Conservation (phyloP, 2,888 invertebrate genomes). For the Anagyrus pseudococci region DNA sequence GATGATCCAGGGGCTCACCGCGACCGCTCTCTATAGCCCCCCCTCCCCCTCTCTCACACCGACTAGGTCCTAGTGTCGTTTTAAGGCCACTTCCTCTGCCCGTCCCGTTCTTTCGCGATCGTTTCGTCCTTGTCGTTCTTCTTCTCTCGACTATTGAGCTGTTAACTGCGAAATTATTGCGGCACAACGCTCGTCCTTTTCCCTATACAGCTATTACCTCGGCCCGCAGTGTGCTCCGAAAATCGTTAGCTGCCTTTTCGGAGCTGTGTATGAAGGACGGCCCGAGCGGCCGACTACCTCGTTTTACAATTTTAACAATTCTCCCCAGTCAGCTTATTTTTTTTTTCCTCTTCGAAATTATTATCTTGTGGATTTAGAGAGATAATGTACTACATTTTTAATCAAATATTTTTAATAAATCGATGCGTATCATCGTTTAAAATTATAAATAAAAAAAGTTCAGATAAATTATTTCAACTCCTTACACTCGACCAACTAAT, state of each 20-base stretch:
- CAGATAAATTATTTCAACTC: too few relatives aligned
- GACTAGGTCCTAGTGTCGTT: conserved; percentile 5
- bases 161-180: conserved; percentile 41
- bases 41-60: neutral
- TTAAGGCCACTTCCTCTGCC: conserved; percentile 29
- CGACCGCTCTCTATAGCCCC: neutral
- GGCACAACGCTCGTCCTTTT: conserved; percentile 32
- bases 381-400: too few relatives aligned
- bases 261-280: conserved; percentile 18
- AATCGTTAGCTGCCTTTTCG: conserved; percentile 29
- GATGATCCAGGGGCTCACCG: conserved; percentile 36
- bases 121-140: conserved; percentile 12
- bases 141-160: conserved; percentile 37
- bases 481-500: too few relatives aligned
- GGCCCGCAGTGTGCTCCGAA: conserved; percentile 8
- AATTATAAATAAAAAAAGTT: too few relatives aligned
- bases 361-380: too few relatives aligned
- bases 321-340: too few relatives aligned
- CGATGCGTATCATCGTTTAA: too few relatives aligned
- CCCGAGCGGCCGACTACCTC: neutral
- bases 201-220: conserved; percentile 15
- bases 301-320: too few relatives aligned
- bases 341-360: too few relatives aligned
- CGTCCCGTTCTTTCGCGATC: conserved; percentile 21
- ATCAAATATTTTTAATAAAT: too few relatives aligned